phyloP scores from a whole-genome alignment of 2,113 vertebrate species.

The Toxotes jaculatrix region DNA sequence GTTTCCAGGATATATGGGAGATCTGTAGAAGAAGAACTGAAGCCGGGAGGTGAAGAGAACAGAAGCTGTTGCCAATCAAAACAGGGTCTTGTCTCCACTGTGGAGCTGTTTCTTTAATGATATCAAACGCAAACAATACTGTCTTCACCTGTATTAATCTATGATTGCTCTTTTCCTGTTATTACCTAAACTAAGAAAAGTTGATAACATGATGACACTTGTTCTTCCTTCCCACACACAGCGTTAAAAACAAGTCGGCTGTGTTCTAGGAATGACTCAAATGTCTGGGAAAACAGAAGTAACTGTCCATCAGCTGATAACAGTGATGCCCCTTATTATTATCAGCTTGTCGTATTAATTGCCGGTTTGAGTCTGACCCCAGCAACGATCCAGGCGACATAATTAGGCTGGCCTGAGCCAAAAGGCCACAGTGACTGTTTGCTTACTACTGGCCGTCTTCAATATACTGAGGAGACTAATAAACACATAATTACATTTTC shows the following conservation, averaged over 20 bases:
- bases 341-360: constrained; percentile 10
- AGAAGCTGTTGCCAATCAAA: constrained; percentile 24
- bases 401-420: constrained; percentile 45
- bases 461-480: constrained; percentile 64
- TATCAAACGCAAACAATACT: not conserved
- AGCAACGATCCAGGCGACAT: constrained; percentile 41
- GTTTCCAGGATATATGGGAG: constrained; percentile 26
- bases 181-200: not conserved
- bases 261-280: not conserved
- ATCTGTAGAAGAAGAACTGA: not conserved
- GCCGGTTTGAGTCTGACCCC: constrained; percentile 28
- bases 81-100: not conserved
- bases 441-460: constrained; percentile 64
- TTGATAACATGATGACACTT: not conserved
- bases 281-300: not conserved
- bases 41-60: not conserved
- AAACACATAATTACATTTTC: constrained; percentile 70
- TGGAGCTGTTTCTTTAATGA: not conserved
- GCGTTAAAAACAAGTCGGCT: not conserved
- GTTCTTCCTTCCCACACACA: not conserved
- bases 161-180: not conserved
- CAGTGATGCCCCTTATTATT: not conserved
- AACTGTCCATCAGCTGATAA: not conserved
- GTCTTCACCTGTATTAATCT: not conserved
- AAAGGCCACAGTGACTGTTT: constrained; percentile 68